phyloP scores from a whole-genome alignment of 2,797 vertebrate species.

The Botia almorhae region DNA sequence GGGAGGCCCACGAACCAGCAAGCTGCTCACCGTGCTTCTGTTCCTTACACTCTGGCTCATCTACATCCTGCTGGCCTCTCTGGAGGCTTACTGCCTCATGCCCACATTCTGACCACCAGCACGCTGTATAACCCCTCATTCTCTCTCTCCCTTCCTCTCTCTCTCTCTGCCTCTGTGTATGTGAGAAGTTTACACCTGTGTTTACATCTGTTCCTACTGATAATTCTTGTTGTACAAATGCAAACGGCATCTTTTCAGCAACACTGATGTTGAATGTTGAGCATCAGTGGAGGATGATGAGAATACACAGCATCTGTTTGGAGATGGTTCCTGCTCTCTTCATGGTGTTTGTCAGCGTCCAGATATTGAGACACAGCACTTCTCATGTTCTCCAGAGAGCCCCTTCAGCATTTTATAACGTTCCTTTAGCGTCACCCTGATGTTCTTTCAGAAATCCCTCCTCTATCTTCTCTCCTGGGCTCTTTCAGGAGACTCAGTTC shows the following conservation, averaged over 20 bases:
- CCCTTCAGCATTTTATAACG: slow-evolving; percentile 32
- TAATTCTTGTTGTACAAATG: slow-evolving; percentile 50
- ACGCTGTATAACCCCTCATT: slow-evolving; percentile 46
- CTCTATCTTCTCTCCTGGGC: neutral
- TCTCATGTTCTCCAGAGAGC: slow-evolving; percentile 25
- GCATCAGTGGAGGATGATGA: slow-evolving; percentile 28
- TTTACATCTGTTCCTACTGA: slow-evolving; percentile 57
- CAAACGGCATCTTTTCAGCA: slow-evolving; percentile 44
- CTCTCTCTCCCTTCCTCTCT: slow-evolving; percentile 15
- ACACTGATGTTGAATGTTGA: slow-evolving; percentile 35
- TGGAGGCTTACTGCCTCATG: slow-evolving; percentile 86
- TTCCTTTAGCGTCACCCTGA: slow-evolving; percentile 9
- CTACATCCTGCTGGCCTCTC: slow-evolving; percentile 84
- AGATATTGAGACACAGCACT: slow-evolving; percentile 39
- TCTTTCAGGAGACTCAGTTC: slow-evolving; percentile 9
- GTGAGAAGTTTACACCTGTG: slow-evolving; percentile 54
- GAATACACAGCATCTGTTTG: slow-evolving; percentile 38
- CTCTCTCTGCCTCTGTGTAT: slow-evolving; percentile 42
- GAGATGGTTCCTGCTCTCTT: slow-evolving; percentile 9
- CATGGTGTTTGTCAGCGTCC: slow-evolving; percentile 24
- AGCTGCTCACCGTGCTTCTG: slow-evolving; percentile 79
- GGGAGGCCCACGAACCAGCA: slow-evolving; percentile 82
- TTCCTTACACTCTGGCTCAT: slow-evolving; percentile 83
- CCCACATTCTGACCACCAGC: slow-evolving; percentile 77
- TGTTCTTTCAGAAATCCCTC: slow-evolving; percentile 27